phyloP scores from a whole-genome alignment of 2,113 vertebrate genomes.

The Stomatorhinus ivindoensis region DNA sequence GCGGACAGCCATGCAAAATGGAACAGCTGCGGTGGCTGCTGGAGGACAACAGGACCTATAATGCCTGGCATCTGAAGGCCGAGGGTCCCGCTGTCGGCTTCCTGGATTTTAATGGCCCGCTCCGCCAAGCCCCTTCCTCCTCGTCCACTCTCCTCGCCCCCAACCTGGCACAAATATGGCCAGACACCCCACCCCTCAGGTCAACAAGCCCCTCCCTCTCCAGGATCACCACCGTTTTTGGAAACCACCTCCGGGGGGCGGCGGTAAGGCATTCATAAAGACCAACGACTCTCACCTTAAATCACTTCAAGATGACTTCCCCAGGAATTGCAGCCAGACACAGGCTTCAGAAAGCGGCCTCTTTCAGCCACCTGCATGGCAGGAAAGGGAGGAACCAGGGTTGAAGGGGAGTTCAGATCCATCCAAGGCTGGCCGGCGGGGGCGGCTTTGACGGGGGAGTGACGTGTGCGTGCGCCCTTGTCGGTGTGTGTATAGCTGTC shows the following conservation, averaged over 20 bases:
- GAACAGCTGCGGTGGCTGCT: background rate
- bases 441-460: background rate
- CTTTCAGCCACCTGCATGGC: background rate
- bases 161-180: background rate
- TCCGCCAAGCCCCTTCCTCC: background rate
- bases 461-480: background rate
- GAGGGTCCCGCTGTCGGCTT: background rate
- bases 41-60: background rate
- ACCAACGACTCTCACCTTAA: constrained; percentile 24
- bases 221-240: constrained; percentile 23
- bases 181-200: background rate
- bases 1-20: background rate
- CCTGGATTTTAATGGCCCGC: background rate
- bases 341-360: constrained; percentile 26
- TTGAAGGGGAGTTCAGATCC: background rate
- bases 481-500: constrained; percentile 9
- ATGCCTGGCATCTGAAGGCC: background rate
- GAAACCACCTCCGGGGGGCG: constrained; percentile 28
- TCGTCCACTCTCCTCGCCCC: background rate
- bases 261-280: constrained; percentile 19
- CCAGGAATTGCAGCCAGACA: constrained; percentile 32
- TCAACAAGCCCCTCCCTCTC: constrained; percentile 9
- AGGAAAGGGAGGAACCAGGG: background rate
- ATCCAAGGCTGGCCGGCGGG: background rate
- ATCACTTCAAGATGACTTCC: constrained; percentile 54